phyloP scores from a whole-genome alignment of 2,797 vertebrate genomes.

The Tympanoctomys barrerae region DNA sequence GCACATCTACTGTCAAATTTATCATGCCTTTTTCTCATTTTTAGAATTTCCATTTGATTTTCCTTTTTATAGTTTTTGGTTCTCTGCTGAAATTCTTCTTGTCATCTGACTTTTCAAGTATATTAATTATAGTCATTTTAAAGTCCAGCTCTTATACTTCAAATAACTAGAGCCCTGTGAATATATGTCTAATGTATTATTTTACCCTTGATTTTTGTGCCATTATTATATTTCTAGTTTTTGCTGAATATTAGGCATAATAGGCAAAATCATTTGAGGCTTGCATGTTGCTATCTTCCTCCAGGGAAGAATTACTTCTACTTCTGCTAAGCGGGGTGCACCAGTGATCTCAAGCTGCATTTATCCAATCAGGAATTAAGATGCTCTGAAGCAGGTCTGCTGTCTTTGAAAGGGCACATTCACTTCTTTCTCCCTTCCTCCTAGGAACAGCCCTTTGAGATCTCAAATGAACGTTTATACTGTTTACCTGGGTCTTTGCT shows the following conservation, averaged over 20 bases:
- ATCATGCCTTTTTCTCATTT: constrained; percentile 27
- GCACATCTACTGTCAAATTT: constrained; percentile 62
- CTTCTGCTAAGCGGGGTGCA: background rate
- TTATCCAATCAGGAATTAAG: background rate
- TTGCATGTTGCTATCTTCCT: constrained; percentile 34
- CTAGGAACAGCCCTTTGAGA: background rate
- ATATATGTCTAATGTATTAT: background rate
- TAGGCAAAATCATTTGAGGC: background rate
- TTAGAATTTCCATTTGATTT: constrained; percentile 64
- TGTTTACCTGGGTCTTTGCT: background rate
- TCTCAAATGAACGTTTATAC: background rate
- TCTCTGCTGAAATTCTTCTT: constrained; percentile 46
- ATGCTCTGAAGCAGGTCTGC: background rate
- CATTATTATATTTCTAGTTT: background rate
- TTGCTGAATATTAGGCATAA: background rate
- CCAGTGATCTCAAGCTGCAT: background rate
- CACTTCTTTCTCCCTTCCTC: background rate
- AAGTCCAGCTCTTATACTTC: constrained; percentile 16
- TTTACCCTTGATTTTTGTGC: constrained; percentile 23
- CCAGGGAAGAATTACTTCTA: background rate
- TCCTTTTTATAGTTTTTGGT: constrained; percentile 52
- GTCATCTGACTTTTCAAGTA: constrained; percentile 50
- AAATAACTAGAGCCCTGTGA: background rate
- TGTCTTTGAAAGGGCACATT: background rate
- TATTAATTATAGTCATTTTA: constrained; percentile 24